phyloP scores from a whole-genome alignment of 2,113 vertebrate genomes.

The Gambusia holbrooki region DNA sequence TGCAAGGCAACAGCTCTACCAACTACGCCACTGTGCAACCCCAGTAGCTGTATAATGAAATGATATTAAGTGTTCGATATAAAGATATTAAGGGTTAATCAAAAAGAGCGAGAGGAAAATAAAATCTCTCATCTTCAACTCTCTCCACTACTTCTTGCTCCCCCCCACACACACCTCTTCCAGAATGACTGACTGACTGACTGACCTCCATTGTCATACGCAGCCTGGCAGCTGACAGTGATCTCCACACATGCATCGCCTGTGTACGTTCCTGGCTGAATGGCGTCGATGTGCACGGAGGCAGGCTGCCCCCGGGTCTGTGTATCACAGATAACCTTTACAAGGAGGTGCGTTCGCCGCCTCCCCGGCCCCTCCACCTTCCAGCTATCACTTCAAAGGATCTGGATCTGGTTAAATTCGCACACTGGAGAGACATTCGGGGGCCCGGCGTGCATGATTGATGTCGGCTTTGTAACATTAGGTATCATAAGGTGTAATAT shows the following conservation, averaged over 20 bases:
- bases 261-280: conserved; percentile 62
- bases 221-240: conserved; percentile 60
- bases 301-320: conserved; percentile 73
- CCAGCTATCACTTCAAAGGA: conserved; percentile 73
- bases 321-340: conserved; percentile 81
- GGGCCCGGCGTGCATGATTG: conserved; percentile 73
- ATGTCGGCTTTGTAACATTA: conserved; percentile 75
- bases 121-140: conserved; percentile 36
- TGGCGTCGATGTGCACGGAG: conserved; percentile 53
- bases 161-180: not conserved
- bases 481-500: conserved; percentile 75
- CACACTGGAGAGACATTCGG: conserved; percentile 62
- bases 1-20: no score
- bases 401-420: conserved; percentile 76
- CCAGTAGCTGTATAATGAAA: no score
- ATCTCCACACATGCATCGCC: conserved; percentile 73
- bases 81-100: conserved; percentile 27
- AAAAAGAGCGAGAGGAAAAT: conserved; percentile 40
- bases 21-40: no score
- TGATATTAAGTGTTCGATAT: no score
- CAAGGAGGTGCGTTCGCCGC: conserved; percentile 74
- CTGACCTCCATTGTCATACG: conserved; percentile 74
- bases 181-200: conserved; percentile 63
- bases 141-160: conserved; percentile 30
- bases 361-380: conserved; percentile 67